Evolutionary conservation across 37 sponge, comb jelly and placozoan genomes (phyloP).

Genomic region (Beroe ovata): DNA sequence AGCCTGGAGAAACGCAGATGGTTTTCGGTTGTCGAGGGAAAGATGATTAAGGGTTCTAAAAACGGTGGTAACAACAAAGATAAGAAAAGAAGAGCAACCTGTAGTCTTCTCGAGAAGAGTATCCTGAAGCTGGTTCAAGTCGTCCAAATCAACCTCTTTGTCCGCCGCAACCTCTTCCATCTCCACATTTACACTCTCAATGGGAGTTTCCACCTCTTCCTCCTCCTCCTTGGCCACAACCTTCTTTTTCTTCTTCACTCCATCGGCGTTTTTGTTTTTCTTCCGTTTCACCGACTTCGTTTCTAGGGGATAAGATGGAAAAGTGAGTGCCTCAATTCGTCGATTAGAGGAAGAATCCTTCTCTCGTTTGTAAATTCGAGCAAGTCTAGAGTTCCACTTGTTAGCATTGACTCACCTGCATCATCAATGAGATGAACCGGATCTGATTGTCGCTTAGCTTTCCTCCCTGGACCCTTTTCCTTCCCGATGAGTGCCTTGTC

Average conservation of each 20-base stretch:
- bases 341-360: too few species aligned
- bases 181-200: neutral
- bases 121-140: slow-evolving; percentile 9
- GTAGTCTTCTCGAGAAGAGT: slow-evolving; percentile 58
- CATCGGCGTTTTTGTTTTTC: neutral
- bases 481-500: slow-evolving; percentile 49
- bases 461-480: slow-evolving; percentile 51
- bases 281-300: slow-evolving; percentile 9
- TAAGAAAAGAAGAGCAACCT: too few species aligned
- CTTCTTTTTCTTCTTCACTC: neutral
- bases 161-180: neutral
- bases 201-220: neutral
- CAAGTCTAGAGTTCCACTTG: too few species aligned
- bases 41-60: too few species aligned
- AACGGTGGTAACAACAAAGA: too few species aligned
- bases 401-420: slow-evolving; percentile 4
- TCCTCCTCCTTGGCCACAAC: neutral
- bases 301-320: too few species aligned
- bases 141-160: slow-evolving; percentile 3
- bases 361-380: too few species aligned
- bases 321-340: too few species aligned
- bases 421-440: slow-evolving; percentile 17
- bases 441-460: slow-evolving; percentile 13
- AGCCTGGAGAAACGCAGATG: neutral
- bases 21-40: too few species aligned